A percentile compares a stretch with the other conserved stretches of the same genome.
Conservation (phyloP, 2,797 vertebrate genomes). For the Dromococcyx pavoninus region DNA sequence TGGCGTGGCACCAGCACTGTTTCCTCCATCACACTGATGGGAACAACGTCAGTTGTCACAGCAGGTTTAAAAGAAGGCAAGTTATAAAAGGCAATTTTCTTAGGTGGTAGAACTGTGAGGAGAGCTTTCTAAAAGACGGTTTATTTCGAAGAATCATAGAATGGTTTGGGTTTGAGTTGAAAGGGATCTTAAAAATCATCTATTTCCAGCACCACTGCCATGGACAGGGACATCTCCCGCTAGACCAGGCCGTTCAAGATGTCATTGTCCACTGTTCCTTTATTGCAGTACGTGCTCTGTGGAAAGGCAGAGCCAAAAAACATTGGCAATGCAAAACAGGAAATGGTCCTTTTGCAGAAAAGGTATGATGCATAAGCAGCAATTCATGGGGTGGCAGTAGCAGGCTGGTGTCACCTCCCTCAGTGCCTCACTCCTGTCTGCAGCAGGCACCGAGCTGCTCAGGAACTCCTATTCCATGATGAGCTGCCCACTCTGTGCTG, state of each 20-base stretch:
- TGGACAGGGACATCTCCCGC: too few species aligned
- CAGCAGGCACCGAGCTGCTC: background rate
- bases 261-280: background rate
- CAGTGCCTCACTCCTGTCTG: background rate
- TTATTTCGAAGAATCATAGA: background rate
- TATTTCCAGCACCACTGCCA: too few species aligned
- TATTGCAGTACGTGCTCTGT: background rate
- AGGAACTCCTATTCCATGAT: background rate
- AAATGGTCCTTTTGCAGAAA: background rate
- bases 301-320: background rate
- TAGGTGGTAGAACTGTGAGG: background rate
- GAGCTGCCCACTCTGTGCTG: fast-evolving
- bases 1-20: background rate
- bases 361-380: background rate
- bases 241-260: background rate
- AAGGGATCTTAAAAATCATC: too few species aligned
- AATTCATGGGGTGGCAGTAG: background rate
- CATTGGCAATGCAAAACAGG: background rate
- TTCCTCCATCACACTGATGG: background rate
- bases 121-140: background rate
- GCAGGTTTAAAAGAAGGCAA: background rate
- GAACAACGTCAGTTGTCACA: background rate
- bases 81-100: background rate
- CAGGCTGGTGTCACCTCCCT: background rate
- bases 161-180: too few species aligned